These are phyloP conservation scores for Anaspis maculata DNA, from an alignment of 2,888 invertebrate species.

Conservation along the genomic window DNA sequence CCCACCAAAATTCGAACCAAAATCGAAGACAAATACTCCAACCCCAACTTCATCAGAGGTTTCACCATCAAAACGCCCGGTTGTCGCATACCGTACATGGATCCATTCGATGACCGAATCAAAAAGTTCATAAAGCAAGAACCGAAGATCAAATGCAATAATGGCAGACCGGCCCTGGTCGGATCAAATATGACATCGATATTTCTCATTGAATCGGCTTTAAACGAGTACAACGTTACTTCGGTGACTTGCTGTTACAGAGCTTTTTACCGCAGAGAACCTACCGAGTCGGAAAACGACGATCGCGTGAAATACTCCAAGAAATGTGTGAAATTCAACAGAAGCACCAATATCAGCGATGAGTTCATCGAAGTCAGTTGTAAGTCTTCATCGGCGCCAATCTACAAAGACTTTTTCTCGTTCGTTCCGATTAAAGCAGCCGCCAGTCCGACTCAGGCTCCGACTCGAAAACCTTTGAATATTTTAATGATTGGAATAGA, in stretches of 20 bases:
- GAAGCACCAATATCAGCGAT: slow-evolving; percentile 41
- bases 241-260: slow-evolving; percentile 55
- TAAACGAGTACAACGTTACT: slow-evolving; percentile 40
- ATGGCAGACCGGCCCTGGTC: slow-evolving; percentile 46
- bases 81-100: slow-evolving; percentile 58
- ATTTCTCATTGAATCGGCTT: slow-evolving; percentile 45
- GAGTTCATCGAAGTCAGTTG: slow-evolving; percentile 68
- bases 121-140: slow-evolving; percentile 47
- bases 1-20: slow-evolving; percentile 1
- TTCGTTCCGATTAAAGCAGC: slow-evolving; percentile 48
- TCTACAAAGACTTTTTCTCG: slow-evolving; percentile 62
- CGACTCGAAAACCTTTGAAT: slow-evolving; percentile 43
- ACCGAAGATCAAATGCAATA: slow-evolving; percentile 45
- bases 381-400: slow-evolving; percentile 39
- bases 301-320: slow-evolving; percentile 44
- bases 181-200: slow-evolving; percentile 52
- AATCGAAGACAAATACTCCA: too few relatives aligned
- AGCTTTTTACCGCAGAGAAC: slow-evolving; percentile 48
- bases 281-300: slow-evolving; percentile 44
- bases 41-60: slow-evolving; percentile 14
- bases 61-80: slow-evolving; percentile 50
- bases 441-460: slow-evolving; percentile 11
- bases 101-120: slow-evolving; percentile 52
- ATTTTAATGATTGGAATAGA: slow-evolving; percentile 78
- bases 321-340: slow-evolving; percentile 45